These are phyloP conservation scores for Conops quadrifasciatus DNA, from an alignment of 2,888 invertebrate species.

Conservation along the genomic window DNA sequence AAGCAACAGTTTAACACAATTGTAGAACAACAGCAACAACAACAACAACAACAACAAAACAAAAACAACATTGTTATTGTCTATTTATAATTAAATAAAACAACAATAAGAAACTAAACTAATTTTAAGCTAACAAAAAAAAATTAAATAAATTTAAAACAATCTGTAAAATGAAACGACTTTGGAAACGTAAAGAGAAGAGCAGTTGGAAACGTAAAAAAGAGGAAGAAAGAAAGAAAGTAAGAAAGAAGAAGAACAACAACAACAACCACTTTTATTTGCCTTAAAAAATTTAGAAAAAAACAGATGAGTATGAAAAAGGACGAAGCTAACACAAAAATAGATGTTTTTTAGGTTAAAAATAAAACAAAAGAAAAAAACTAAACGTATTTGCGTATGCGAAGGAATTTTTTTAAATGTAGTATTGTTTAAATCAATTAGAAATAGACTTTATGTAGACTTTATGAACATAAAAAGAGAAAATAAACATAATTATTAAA, in stretches of 20 bases:
- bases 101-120: slow-evolving; percentile 31
- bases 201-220: neutral
- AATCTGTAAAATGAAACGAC: slow-evolving; percentile 29
- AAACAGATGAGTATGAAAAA: slow-evolving; percentile 37
- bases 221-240: too few relatives aligned
- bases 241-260: neutral
- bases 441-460: slow-evolving; percentile 45
- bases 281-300: slow-evolving; percentile 55
- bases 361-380: slow-evolving; percentile 39
- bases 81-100: slow-evolving; percentile 35
- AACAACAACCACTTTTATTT: slow-evolving; percentile 53
- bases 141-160: slow-evolving; percentile 8
- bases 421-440: slow-evolving; percentile 41
- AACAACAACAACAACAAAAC: slow-evolving; percentile 14
- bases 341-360: slow-evolving; percentile 26
- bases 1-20: neutral
- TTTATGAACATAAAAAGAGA: slow-evolving; percentile 34
- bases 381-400: slow-evolving; percentile 40
- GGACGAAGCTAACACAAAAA: slow-evolving; percentile 1
- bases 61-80: slow-evolving; percentile 38
- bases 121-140: slow-evolving; percentile 30
- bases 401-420: slow-evolving; percentile 46
- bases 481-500: slow-evolving; percentile 52
- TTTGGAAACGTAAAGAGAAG: slow-evolving; percentile 34
- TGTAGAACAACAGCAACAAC: too few relatives aligned